A percentile compares a stretch with the other conserved stretches of the same genome.
Evolutionary conservation across 2,113 vertebrate genomes (phyloP).

Genomic region (Hippocampus barbouri): DNA sequence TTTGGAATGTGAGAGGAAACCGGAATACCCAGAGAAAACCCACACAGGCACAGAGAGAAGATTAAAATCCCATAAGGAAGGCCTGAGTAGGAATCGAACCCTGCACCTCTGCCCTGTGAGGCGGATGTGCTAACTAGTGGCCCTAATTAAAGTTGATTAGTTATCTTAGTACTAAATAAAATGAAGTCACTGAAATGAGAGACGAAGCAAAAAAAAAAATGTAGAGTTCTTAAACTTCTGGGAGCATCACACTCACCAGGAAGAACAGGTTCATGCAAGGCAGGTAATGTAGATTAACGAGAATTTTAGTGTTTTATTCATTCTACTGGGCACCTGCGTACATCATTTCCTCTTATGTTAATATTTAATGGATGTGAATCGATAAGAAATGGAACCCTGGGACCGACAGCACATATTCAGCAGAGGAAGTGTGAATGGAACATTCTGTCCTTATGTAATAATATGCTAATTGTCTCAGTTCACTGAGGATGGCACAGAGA

Average conservation of each 20-base stretch:
- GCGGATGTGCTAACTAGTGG: no score
- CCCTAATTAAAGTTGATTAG: background rate
- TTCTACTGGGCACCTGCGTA: background rate
- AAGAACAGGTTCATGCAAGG: background rate
- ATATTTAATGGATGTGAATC: slow-evolving; percentile 1
- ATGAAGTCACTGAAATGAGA: background rate
- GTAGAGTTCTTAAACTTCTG: background rate
- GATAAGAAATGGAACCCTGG: background rate
- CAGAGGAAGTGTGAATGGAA: slow-evolving; percentile 20
- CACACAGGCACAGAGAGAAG: no score
- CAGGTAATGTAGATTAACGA: background rate
- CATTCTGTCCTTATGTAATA: slow-evolving; percentile 46
- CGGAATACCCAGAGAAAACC: no score
- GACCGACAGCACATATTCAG: slow-evolving; percentile 10
- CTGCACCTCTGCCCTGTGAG: no score
- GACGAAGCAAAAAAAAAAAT: background rate
- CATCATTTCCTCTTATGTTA: background rate
- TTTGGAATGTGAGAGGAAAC: no score
- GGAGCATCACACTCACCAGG: background rate
- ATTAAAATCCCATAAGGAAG: no score
- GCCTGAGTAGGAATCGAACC: no score
- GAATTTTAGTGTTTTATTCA: background rate
- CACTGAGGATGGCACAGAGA: slow-evolving; percentile 13
- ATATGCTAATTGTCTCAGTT: slow-evolving; percentile 30
- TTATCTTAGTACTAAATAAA: background rate